These are phyloP conservation scores for Chaenocephalus aceratus DNA, from an alignment of 2,113 vertebrate species.

Conservation along the genomic window DNA sequence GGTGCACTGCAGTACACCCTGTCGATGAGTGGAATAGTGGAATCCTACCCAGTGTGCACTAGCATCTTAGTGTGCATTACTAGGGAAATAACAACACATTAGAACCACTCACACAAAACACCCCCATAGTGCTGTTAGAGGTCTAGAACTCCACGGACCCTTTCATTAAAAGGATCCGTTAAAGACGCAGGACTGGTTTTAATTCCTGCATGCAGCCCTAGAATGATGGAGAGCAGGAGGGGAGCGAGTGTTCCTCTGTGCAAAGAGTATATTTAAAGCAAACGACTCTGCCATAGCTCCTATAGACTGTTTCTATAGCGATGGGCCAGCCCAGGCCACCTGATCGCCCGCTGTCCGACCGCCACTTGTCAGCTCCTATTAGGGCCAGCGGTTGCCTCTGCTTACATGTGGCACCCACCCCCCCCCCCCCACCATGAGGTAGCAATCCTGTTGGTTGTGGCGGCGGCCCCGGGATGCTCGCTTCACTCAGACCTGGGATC, in stretches of 20 bases:
- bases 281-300: conserved; percentile 6
- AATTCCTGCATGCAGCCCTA: not conserved
- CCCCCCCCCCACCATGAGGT: conserved; percentile 53
- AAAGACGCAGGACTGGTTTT: conserved; percentile 1
- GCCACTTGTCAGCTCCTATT: conserved; percentile 69
- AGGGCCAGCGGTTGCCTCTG: conserved; percentile 49
- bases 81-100: no score
- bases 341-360: conserved; percentile 62
- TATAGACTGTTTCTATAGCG: conserved; percentile 48
- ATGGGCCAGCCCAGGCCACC: conserved; percentile 40
- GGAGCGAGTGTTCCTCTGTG: conserved; percentile 35
- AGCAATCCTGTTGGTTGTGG: conserved; percentile 45
- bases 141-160: not conserved
- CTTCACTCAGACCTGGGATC: conserved; percentile 56
- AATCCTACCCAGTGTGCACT: not conserved
- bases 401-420: conserved; percentile 72
- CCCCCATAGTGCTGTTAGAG: not conserved
- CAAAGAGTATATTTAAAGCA: conserved; percentile 71
- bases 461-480: conserved; percentile 45
- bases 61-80: not conserved
- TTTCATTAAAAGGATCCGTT: conserved; percentile 31
- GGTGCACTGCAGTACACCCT: not conserved
- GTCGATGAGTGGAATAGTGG: not conserved
- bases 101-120: not conserved
- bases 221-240: not conserved